Base-by-base conservation (phyloP, 2,797 vertebrate genomes). In the Labroides dimidiatus region DNA sequence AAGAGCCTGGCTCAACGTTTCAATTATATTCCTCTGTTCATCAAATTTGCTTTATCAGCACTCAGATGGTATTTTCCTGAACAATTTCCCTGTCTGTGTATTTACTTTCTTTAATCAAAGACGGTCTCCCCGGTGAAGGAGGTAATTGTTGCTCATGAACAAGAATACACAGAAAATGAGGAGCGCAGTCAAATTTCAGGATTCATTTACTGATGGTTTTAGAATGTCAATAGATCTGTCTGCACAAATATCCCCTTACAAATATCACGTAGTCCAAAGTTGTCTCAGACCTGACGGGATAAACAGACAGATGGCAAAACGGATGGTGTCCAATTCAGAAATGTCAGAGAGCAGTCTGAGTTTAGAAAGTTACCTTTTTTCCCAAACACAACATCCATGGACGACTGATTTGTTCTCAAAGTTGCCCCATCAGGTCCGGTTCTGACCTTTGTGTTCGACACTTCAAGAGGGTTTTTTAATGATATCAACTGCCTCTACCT, bases 31-130 rank as follows among this genome's bases (percentile, higher is more conserved):
- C 51, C 47, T 55, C 68, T 51, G 66, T 59, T 86, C 64, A 23
- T 69, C 43, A 78, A 81, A 92, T 84, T 78, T 91, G 85, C 77
- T 76, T 10, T 60, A 87, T 93, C 91, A 95, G 92, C 90, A 91
- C 61, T 88, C 84, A 58, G 75, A 86, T 92, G 88, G 88, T 91
- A 88, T 86, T 87, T 83, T 81, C 69, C 85, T 87, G 88, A 91
- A 91, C 88, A 90, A 70, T 61, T 93, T 87, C 73, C 79, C 69
- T 80, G 81, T 88, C 86, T 84, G 81, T 56, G 73, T 92, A 92
- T 92, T 93, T 93, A 92, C 85, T 63, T 67, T 81, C 42, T 66
- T 57, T 91, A 93, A 96, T 94, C 93, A 93, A 93, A 92, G 90
- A 85, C 1, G 69, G 61, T 77, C 73, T 75, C 48, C 67, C 21